Evolutionary conservation across 1,140 invertebrate species (phyloP).

Genomic region (Zaprionus ghesquierei): DNA sequence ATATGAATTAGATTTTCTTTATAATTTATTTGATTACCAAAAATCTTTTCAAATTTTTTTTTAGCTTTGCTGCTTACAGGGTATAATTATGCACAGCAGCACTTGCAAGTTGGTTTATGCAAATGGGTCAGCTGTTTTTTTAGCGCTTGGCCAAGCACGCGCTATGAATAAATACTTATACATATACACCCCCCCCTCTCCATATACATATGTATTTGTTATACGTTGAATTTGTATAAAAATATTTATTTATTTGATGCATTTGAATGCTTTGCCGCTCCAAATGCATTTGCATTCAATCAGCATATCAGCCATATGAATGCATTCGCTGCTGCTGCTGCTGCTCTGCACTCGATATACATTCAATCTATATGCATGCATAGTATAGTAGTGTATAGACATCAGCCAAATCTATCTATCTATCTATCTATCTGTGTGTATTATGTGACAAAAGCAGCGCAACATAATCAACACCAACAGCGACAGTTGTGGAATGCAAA

Average conservation of each 20-base stretch:
- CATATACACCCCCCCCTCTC: background rate
- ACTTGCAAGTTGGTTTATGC: background rate
- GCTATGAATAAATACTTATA: conserved; percentile 42
- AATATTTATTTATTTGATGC: conserved; percentile 36
- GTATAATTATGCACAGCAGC: background rate
- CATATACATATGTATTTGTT: conserved; percentile 13
- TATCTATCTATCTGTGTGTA: conserved; percentile 23
- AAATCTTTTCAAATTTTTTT: background rate
- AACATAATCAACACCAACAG: conserved; percentile 48
- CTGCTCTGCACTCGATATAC: conserved; percentile 17
- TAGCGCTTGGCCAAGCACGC: conserved; percentile 23
- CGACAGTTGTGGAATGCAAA: conserved; percentile 44
- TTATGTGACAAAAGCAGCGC: conserved; percentile 51
- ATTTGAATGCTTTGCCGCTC: conserved; percentile 64
- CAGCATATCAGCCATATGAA: conserved; percentile 41
- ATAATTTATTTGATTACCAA: background rate
- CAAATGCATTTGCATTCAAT: conserved; percentile 76
- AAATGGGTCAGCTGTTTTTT: conserved; percentile 35
- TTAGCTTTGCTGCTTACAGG: background rate
- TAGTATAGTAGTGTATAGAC: conserved; percentile 16
- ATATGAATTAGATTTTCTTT: background rate
- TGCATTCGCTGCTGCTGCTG: background rate
- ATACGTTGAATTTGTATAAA: conserved; percentile 11
- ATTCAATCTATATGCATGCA: conserved; percentile 25
- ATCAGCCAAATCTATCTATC: conserved; percentile 17